These are phyloP conservation scores for Megalops cyprinoides DNA, from an alignment of 2,797 vertebrate genomes.

Conservation along the genomic window DNA sequence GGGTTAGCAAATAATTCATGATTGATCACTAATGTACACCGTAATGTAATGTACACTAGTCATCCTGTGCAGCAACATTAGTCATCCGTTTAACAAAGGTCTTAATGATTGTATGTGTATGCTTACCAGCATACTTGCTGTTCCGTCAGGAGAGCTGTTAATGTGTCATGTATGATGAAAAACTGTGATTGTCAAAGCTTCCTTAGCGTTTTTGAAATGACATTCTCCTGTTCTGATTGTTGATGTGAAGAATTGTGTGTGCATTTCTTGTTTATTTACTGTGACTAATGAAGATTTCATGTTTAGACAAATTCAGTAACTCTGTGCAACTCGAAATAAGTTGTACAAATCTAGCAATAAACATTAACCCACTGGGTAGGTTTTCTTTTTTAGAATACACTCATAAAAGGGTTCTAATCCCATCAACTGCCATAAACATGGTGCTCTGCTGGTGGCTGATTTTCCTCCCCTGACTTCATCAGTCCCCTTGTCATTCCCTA, in stretches of 20 bases:
- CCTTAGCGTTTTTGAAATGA: no score
- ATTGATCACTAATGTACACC: neutral
- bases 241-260: no score
- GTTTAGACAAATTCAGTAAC: no score
- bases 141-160: neutral
- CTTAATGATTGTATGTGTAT: neutral
- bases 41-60: neutral
- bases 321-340: no score
- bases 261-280: no score
- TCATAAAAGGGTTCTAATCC: neutral
- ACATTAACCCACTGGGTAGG: neutral
- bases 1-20: neutral
- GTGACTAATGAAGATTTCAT: no score
- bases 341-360: neutral
- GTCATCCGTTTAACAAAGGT: neutral
- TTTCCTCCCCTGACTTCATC: neutral
- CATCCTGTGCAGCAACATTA: neutral
- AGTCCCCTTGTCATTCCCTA: constrained; percentile 20
- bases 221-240: no score
- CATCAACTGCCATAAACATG: constrained; percentile 14
- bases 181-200: neutral
- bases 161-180: neutral
- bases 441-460: constrained; percentile 12
- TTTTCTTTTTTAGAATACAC: neutral
- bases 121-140: neutral